Conservation (phyloP, 2,888 invertebrate species). For the Anthophora plumipes region DNA sequence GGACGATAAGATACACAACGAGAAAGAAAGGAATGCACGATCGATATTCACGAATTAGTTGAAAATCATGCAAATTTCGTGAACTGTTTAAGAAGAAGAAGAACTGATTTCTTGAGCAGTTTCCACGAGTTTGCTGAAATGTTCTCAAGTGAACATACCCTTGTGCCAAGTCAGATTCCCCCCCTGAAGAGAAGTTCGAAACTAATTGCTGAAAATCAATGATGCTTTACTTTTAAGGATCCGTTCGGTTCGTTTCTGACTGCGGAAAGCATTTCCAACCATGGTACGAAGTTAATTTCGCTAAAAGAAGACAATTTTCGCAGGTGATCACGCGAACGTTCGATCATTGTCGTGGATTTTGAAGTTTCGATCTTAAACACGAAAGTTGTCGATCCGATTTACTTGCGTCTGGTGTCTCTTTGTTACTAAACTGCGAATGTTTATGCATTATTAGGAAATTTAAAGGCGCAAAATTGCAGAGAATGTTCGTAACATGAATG, state of each 20-base stretch:
- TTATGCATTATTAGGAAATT: no score
- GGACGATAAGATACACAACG: neutral
- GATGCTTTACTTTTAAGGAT: slow-evolving; percentile 61
- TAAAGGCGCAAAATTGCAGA: no score
- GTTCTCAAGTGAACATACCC: slow-evolving; percentile 36
- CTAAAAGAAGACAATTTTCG: slow-evolving; percentile 13
- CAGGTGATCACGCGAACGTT: slow-evolving; percentile 31
- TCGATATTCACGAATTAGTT: neutral
- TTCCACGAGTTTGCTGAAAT: slow-evolving; percentile 55
- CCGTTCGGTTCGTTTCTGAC: slow-evolving; percentile 25
- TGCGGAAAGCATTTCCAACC: slow-evolving; percentile 11
- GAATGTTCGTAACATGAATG: no score
- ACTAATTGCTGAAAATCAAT: slow-evolving; percentile 63
- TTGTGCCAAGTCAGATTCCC: slow-evolving; percentile 41
- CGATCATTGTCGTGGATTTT: slow-evolving; percentile 25
- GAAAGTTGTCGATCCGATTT: no score
- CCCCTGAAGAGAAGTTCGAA: slow-evolving; percentile 52
- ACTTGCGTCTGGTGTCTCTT: no score
- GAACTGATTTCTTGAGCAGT: slow-evolving; percentile 30
- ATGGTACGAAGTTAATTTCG: slow-evolving; percentile 29
- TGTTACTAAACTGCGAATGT: no score
- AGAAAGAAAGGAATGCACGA: neutral
- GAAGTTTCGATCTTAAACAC: neutral
- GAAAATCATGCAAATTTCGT: slow-evolving; percentile 36
- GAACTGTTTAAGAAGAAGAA: slow-evolving; percentile 14